phyloP scores from a whole-genome alignment of 2,113 vertebrate species.

The Dicentrarchus labrax region DNA sequence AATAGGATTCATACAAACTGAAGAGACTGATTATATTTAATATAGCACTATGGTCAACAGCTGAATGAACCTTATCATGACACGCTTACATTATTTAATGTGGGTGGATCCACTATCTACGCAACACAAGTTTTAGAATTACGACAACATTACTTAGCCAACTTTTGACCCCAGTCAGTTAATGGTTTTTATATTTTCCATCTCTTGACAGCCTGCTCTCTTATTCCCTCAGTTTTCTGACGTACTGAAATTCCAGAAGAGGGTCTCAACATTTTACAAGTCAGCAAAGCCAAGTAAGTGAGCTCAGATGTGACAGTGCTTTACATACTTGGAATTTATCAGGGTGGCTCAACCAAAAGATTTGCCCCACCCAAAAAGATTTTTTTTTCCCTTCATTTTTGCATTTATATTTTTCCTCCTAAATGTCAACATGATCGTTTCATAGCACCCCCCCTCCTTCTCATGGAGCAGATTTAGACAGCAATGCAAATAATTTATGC shows the following conservation, averaged over 20 bases:
- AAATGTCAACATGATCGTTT: background rate
- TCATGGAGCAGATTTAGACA: background rate
- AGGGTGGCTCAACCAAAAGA: conserved; percentile 23
- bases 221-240: conserved; percentile 1
- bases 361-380: background rate
- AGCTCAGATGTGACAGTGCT: conserved; percentile 24
- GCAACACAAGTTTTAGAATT: background rate
- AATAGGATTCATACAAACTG: conserved; percentile 19
- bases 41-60: conserved; percentile 7
- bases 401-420: background rate
- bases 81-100: conserved; percentile 11
- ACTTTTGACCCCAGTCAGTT: conserved; percentile 25
- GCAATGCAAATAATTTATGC: background rate
- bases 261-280: conserved; percentile 14
- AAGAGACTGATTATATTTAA: background rate
- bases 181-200: conserved; percentile 10
- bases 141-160: conserved; percentile 19
- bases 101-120: conserved; percentile 36
- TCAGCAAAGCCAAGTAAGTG: conserved; percentile 23
- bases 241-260: conserved; percentile 19
- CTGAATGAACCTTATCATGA: background rate
- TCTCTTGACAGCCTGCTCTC: conserved; percentile 17
- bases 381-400: no score
- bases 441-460: background rate
- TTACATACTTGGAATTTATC: conserved; percentile 23